Base-by-base conservation (phyloP, 2,888 invertebrate species). In the Xylophagus ater region DNA sequence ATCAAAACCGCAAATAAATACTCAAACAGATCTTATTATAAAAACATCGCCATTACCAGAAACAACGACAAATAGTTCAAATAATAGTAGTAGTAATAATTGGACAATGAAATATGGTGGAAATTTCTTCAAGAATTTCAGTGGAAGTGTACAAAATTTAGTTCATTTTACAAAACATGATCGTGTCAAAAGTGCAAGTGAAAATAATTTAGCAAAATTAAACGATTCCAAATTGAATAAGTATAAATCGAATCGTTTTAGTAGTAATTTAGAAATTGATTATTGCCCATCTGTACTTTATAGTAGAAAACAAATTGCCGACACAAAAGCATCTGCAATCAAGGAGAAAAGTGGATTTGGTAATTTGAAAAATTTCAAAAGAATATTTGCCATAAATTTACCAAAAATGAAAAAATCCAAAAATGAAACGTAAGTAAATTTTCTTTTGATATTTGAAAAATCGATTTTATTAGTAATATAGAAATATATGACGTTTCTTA, bases 221-320 rank as follows among this genome's bases (percentile, higher is more conserved):
- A 12, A 40, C 2, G 9, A 37, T 19, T 8, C n/a, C 2, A 37
- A 43, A 20, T 15, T 37, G 9, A 40, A 31, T 35, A 38, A 36
- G 4, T 37, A 13, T 13, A 36, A 24, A 18, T 26, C 34, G 32
- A 17, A 23, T 36, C 21, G 24, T n/a, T 21, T 13, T 12, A 18
- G 10, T n/a, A 37, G 32, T 28, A 37, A 26, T 9, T 18, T 25
- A 6, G 20, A 28, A 17, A 25, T 40, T 2, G 44, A 43, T 36
- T 47, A 47, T 40, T 47, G 47, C 23, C 47, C 47, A n/a, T 47
- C 47, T 10, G 47, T 44, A 12, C 34, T 47, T 7, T 47, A 37
- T 19, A 47, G 34, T 41, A 26, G 41, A 14, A 45, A 36, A 36
- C 36, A 43, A 20, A 33, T 33, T 4, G 35, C 36, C 18, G 40